A percentile compares a stretch with the other conserved stretches of the same genome.
These are phyloP conservation scores for Stomatorhinus walkeri DNA, from an alignment of 2,797 vertebrate genomes.

Conservation along the genomic window DNA sequence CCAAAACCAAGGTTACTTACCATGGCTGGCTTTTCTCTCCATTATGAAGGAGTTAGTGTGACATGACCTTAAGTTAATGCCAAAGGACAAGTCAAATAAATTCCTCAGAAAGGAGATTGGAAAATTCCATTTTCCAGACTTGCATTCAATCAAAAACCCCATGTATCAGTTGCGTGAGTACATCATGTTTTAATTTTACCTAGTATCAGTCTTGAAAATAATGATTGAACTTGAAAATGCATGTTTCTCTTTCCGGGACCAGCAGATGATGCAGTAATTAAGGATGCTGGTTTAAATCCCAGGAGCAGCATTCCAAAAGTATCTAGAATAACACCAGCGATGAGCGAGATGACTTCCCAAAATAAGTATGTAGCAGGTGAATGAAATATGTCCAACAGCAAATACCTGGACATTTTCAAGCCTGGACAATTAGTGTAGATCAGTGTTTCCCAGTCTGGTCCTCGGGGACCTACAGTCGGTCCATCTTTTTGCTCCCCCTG, in stretches of 20 bases:
- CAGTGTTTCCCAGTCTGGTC: neutral
- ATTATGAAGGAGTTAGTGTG: neutral
- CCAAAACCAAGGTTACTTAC: neutral
- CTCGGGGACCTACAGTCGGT: neutral
- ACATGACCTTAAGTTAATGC: neutral
- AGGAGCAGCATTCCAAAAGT: neutral
- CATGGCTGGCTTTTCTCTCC: neutral
- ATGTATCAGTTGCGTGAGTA: neutral
- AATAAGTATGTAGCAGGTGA: neutral
- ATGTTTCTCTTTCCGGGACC: neutral
- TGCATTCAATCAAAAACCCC: neutral
- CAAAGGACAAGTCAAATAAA: neutral
- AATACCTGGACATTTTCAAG: neutral
- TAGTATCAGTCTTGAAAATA: neutral
- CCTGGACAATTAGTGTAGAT: neutral
- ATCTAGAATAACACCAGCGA: neutral
- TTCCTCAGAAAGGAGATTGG: neutral
- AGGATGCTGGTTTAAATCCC: neutral
- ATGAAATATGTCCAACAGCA: neutral
- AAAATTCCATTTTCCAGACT: neutral
- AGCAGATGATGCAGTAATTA: neutral
- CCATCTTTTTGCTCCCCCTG: neutral
- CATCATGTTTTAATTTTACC: neutral
- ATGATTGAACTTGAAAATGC: neutral
- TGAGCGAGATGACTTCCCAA: neutral